Conservation (phyloP, 2,888 invertebrate species). For the Cosmopolites sordidus region DNA sequence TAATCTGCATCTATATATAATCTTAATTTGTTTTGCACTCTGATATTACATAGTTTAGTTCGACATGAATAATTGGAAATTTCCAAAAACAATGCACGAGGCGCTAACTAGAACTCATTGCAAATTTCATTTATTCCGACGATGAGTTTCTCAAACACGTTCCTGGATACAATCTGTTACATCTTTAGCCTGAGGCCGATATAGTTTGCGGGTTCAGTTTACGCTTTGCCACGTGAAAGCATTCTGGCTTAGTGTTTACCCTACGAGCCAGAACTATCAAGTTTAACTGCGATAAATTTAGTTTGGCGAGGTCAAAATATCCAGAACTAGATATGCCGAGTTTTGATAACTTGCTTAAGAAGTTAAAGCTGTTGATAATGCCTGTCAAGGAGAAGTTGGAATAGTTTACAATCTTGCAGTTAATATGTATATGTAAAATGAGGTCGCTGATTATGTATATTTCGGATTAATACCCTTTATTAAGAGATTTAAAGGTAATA, state of each 20-base stretch:
- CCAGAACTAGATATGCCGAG: constrained; percentile 4
- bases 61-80: too few species aligned
- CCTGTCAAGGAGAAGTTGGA: too few species aligned
- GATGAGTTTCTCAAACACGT: constrained; percentile 11
- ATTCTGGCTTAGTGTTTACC: constrained; percentile 12
- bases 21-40: too few species aligned
- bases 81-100: too few species aligned
- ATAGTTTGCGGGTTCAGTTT: constrained; percentile 16
- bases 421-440: too few species aligned
- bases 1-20: too few species aligned
- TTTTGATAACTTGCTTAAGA: not conserved
- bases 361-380: too few species aligned
- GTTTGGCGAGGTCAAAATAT: constrained; percentile 6
- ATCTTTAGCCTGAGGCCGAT: constrained; percentile 7
- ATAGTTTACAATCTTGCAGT: too few species aligned
- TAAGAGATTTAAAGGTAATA: too few species aligned
- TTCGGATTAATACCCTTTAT: too few species aligned
- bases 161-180: constrained; percentile 15
- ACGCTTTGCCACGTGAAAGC: constrained; percentile 15
- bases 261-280: constrained; percentile 4
- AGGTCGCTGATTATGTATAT: too few species aligned
- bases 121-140: constrained; percentile 8
- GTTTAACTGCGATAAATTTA: constrained; percentile 6
- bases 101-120: not conserved
- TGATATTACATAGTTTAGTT: too few species aligned